phyloP scores from a whole-genome alignment of 2,113 vertebrate species.

The Dolichallabes microphthalmus region DNA sequence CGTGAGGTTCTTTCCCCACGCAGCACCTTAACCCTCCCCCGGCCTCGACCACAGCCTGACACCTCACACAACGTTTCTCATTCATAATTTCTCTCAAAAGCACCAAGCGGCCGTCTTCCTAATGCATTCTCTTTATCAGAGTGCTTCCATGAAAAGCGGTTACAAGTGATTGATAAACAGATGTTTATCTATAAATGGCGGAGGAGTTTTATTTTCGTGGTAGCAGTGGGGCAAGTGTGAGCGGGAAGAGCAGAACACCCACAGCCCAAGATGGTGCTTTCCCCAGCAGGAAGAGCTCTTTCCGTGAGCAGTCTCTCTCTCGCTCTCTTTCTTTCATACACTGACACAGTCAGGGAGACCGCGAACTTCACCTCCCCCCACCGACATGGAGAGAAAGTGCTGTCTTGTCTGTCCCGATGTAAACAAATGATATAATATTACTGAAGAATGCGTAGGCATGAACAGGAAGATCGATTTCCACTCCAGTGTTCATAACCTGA shows the following conservation, averaged over 20 bases:
- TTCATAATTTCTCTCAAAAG: constrained; percentile 17
- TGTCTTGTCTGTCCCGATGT: constrained; percentile 33
- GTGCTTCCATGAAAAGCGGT: constrained; percentile 3
- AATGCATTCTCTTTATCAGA: background rate
- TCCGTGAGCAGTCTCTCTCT: constrained; percentile 40
- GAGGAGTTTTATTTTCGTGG: constrained; percentile 13
- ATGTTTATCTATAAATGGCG: constrained; percentile 3
- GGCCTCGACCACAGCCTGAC: constrained; percentile 20
- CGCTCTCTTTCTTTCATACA: background rate
- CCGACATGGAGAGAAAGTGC: constrained; percentile 49
- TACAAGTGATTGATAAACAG: constrained; percentile 1
- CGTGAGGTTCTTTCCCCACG: constrained; percentile 50
- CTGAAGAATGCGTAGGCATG: constrained; percentile 20
- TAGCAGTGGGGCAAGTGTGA: constrained; percentile 24
- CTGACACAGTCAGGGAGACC: background rate
- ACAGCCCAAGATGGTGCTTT: constrained; percentile 40
- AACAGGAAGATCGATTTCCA: constrained; percentile 52
- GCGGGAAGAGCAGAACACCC: constrained; percentile 44
- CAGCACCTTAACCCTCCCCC: constrained; percentile 28
- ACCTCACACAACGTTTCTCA: constrained; percentile 13
- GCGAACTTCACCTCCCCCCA: constrained; percentile 22
- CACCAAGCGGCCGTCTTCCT: background rate
- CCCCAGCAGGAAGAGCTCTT: constrained; percentile 51
- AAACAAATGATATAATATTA: constrained; percentile 50
- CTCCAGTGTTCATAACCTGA: constrained; percentile 24